Evolutionary conservation across 1,140 invertebrate species (phyloP).

Genomic region (Solenopsis invicta): DNA sequence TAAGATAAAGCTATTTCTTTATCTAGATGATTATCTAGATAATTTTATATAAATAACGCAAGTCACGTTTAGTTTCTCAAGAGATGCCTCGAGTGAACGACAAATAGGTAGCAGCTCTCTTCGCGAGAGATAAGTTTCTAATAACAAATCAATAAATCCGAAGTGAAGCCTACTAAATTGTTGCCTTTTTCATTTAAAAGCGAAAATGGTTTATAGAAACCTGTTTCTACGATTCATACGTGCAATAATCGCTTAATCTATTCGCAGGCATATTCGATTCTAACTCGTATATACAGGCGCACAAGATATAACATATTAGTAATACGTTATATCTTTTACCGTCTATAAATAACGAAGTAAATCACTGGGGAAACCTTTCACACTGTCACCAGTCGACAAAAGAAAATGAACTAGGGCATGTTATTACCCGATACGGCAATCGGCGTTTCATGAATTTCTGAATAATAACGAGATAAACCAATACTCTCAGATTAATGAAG

Average conservation of each 20-base stretch:
- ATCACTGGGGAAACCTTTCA: neutral
- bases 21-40: no score
- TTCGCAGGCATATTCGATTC: neutral
- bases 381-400: neutral
- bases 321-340: neutral
- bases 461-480: neutral
- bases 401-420: neutral
- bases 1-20: no score
- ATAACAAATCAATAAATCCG: conserved; percentile 6
- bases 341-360: neutral
- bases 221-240: neutral
- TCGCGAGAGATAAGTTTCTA: neutral
- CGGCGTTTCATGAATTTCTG: conserved; percentile 2
- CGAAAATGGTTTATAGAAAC: neutral
- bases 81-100: neutral
- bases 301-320: neutral
- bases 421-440: conserved; percentile 11
- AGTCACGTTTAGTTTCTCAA: neutral
- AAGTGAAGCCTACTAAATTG: neutral
- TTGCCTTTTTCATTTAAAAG: neutral
- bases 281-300: neutral
- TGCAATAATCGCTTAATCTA: neutral
- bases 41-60: no score
- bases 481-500: conserved; percentile 9
- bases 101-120: neutral